phyloP scores from a whole-genome alignment of 1,140 invertebrate species.

The Orchestia grillus region DNA sequence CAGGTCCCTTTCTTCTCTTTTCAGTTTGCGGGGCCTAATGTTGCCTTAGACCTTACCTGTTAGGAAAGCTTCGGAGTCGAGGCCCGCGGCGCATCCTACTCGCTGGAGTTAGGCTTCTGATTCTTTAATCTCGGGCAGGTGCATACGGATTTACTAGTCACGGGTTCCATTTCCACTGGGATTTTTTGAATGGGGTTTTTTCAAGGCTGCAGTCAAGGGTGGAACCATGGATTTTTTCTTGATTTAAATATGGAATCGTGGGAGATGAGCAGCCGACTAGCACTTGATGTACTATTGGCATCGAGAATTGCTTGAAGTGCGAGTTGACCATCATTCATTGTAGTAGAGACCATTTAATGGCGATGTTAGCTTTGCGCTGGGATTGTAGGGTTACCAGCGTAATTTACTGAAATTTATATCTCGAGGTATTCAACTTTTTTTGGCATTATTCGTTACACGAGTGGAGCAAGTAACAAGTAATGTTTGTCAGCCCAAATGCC shows the following conservation, averaged over 20 bases:
- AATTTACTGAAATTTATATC: not conserved
- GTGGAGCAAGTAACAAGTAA: not conserved
- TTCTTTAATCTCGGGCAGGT: not conserved
- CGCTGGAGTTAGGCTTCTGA: not conserved
- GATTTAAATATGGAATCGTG: not conserved
- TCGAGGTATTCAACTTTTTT: not conserved
- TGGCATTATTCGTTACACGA: not conserved
- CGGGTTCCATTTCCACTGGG: not conserved
- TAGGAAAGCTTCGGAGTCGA: slow-evolving; percentile 24
- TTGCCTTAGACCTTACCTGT: slow-evolving; percentile 47
- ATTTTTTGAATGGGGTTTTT: not conserved
- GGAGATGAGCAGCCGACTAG: not conserved
- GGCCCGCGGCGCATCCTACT: slow-evolving; percentile 38
- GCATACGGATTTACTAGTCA: not conserved
- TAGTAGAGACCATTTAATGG: not conserved
- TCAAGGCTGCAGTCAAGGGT: not conserved
- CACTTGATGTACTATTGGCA: not conserved
- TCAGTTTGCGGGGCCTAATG: not conserved
- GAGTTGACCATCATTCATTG: not conserved
- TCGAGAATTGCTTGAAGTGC: not conserved
- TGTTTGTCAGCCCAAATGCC: not conserved
- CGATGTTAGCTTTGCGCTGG: not conserved
- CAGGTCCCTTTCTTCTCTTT: not conserved
- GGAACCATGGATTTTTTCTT: not conserved
- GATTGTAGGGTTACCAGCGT: not conserved